A percentile compares a stretch with the other conserved stretches of the same genome.
Conservation (phyloP, 1,140 invertebrate species). For the Heterodera schachtii region DNA sequence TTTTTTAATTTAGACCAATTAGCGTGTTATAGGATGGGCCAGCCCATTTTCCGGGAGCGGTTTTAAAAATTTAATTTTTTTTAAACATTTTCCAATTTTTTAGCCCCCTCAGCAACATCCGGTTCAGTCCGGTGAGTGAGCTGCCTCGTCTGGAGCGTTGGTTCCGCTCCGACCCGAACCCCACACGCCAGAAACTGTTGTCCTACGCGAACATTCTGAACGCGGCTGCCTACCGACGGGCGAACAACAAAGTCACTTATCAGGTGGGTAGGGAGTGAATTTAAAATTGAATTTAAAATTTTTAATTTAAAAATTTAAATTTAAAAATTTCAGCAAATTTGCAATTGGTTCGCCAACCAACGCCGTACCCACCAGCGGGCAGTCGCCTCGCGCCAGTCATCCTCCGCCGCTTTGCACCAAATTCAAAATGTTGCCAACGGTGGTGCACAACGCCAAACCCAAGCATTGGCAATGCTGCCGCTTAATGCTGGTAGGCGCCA, state of each 20-base stretch:
- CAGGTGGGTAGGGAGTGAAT: not conserved
- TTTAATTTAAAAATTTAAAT: too few relatives aligned
- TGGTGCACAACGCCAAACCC: slow-evolving; percentile 4
- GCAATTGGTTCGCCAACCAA: slow-evolving; percentile 63
- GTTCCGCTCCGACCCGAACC: slow-evolving; percentile 62
- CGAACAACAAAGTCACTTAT: slow-evolving; percentile 55
- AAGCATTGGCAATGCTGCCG: slow-evolving; percentile 23
- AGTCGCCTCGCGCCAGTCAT: slow-evolving; percentile 7
- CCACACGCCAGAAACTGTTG: slow-evolving; percentile 51
- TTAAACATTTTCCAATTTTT: slow-evolving; percentile 24
- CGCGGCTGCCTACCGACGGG: slow-evolving; percentile 46
- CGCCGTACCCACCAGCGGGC: slow-evolving; percentile 29
- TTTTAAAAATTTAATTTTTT: too few relatives aligned
- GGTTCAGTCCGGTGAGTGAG: slow-evolving; percentile 59
- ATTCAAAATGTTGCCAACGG: not conserved
- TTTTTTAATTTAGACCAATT: too few relatives aligned
- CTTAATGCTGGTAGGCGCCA: not conserved
- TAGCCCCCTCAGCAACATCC: slow-evolving; percentile 51
- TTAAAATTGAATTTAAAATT: slow-evolving; percentile 33
- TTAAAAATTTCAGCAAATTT: slow-evolving; percentile 55
- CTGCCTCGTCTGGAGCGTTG: slow-evolving; percentile 63
- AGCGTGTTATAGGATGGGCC: too few relatives aligned
- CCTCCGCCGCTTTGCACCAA: not conserved
- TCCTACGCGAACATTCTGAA: slow-evolving; percentile 60
- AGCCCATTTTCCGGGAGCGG: too few relatives aligned